A percentile compares a stretch with the other conserved stretches of the same genome.
phyloP scores from a whole-genome alignment of 2,797 vertebrate genomes.

The Valencia hispanica region DNA sequence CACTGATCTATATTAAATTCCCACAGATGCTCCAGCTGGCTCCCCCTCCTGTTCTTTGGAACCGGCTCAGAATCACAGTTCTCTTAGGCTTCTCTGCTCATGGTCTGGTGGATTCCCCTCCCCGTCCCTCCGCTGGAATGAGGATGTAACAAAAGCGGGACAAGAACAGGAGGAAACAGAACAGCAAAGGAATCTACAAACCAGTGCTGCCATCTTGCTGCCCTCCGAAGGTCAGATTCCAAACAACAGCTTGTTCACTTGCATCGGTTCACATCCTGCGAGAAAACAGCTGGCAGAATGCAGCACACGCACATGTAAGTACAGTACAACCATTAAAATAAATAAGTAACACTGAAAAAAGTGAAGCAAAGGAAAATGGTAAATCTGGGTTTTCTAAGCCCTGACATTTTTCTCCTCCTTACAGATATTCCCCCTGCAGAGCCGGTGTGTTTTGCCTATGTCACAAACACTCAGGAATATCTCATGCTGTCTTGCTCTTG shows the following conservation, averaged over 20 bases:
- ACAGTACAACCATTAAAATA: constrained; percentile 54
- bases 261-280: constrained; percentile 80
- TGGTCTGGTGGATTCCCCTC: constrained; percentile 87
- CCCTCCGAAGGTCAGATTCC: constrained; percentile 62
- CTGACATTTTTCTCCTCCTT: background rate
- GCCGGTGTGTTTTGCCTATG: constrained; percentile 77
- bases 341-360: too few relatives aligned
- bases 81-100: constrained; percentile 84
- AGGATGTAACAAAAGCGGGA: constrained; percentile 45
- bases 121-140: constrained; percentile 82
- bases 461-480: constrained; percentile 80
- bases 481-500: constrained; percentile 89
- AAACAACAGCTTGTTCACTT: constrained; percentile 84
- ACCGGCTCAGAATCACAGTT: constrained; percentile 80
- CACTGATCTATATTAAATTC: constrained; percentile 44
- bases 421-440: constrained; percentile 79
- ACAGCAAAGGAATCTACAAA: constrained; percentile 24
- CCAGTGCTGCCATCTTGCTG: constrained; percentile 79
- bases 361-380: background rate
- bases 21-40: constrained; percentile 87
- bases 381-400: background rate
- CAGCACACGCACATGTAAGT: constrained; percentile 83
- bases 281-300: constrained; percentile 73
- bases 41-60: constrained; percentile 83
- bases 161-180: constrained; percentile 31